phyloP scores from a whole-genome alignment of 2,888 invertebrate species.

The Pecten maximus region DNA sequence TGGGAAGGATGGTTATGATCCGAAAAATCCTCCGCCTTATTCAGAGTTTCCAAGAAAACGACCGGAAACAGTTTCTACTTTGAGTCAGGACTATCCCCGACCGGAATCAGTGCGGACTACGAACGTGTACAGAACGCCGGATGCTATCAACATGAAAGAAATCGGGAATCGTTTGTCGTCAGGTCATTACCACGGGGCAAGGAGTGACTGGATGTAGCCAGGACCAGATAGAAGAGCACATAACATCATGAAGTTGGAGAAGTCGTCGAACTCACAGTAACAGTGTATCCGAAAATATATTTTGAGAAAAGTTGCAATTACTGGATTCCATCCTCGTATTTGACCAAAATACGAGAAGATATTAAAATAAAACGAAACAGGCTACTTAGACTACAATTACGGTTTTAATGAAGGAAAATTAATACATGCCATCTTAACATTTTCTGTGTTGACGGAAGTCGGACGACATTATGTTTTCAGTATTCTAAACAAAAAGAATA shows the following conservation, averaged over 20 bases:
- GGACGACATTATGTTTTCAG: too few species aligned
- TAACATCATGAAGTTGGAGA: not conserved
- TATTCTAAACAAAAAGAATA: too few species aligned
- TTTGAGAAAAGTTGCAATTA: too few species aligned
- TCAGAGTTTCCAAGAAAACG: not conserved
- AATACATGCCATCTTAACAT: too few species aligned
- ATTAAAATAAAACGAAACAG: too few species aligned
- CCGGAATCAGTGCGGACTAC: not conserved
- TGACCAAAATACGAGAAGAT: too few species aligned
- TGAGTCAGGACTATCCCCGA: not conserved
- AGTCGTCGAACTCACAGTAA: too few species aligned
- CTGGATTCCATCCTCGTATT: too few species aligned
- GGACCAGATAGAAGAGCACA: not conserved
- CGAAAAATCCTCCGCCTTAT: not conserved
- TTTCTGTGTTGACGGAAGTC: too few species aligned
- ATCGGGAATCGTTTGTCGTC: not conserved
- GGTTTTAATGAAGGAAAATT: too few species aligned
- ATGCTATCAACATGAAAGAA: not conserved
- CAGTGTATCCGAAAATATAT: too few species aligned
- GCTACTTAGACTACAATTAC: too few species aligned
- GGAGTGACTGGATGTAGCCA: not conserved
- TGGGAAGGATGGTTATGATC: not conserved
- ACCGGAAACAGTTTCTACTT: not conserved
- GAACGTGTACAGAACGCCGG: not conserved
- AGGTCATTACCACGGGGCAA: not conserved